Evolutionary conservation across 2,113 vertebrate species (phyloP).

Genomic region (Oenanthe oenanthe): DNA sequence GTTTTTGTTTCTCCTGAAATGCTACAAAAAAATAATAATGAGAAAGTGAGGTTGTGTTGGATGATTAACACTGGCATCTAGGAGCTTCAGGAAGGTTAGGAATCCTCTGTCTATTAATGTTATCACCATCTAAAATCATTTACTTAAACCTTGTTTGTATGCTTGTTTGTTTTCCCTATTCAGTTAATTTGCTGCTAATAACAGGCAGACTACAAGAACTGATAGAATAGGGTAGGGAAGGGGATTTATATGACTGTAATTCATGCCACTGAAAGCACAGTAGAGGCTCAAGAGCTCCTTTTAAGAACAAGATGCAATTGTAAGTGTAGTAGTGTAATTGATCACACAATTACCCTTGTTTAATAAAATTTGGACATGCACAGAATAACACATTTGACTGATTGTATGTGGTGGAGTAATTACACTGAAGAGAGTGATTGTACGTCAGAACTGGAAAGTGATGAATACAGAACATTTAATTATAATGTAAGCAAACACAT

Average conservation of each 20-base stretch:
- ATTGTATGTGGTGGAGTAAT: constrained; percentile 28
- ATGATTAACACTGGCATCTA: neutral
- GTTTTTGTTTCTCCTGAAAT: neutral
- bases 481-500: constrained; percentile 55
- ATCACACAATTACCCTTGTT: constrained; percentile 44
- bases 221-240: neutral
- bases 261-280: constrained; percentile 13
- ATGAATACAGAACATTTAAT: constrained; percentile 56
- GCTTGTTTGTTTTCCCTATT: neutral
- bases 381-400: constrained; percentile 20
- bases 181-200: neutral
- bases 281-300: constrained; percentile 14
- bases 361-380: constrained; percentile 39
- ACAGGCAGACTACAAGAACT: neutral
- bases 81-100: neutral
- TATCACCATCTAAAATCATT: neutral
- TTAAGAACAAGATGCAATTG: constrained; percentile 19
- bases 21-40: neutral
- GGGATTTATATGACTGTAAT: neutral
- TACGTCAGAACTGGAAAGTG: constrained; percentile 35
- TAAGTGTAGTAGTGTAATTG: neutral
- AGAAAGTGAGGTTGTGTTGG: neutral
- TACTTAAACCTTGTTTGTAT: neutral
- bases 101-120: neutral
- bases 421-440: constrained; percentile 43